These are phyloP conservation scores for Meloidogyne hapla DNA, from an alignment of 1,140 invertebrate species.

Conservation along the genomic window DNA sequence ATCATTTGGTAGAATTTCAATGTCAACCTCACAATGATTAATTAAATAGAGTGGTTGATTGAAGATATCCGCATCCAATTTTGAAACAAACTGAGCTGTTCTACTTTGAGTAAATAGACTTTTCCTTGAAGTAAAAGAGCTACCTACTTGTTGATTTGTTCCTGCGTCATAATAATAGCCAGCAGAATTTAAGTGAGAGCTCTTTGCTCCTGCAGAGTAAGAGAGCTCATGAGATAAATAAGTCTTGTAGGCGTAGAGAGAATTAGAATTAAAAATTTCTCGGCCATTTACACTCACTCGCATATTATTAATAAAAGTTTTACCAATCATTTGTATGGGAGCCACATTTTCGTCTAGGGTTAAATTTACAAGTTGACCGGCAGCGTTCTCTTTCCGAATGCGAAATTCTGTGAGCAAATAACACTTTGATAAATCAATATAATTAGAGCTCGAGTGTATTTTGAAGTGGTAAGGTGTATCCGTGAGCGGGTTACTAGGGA, in stretches of 20 bases:
- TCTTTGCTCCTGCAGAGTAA: constrained; percentile 9
- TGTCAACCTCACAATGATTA: constrained; percentile 17
- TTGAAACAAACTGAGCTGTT: constrained; percentile 4
- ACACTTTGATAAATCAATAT: too few relatives aligned
- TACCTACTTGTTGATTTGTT: not conserved
- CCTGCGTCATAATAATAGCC: not conserved
- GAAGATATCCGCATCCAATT: constrained; percentile 15
- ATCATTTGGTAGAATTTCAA: constrained; percentile 7
- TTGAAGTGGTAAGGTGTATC: too few relatives aligned
- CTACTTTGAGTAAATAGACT: not conserved
- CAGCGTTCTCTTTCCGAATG: too few relatives aligned
- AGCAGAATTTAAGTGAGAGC: not conserved
- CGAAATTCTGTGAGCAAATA: too few relatives aligned
- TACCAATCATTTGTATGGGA: too few relatives aligned
- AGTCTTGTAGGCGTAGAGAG: constrained; percentile 10
- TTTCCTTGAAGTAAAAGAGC: not conserved
- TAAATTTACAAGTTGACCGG: too few relatives aligned
- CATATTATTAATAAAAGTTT: constrained; percentile 5
- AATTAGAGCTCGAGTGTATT: too few relatives aligned
- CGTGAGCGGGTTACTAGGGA: too few relatives aligned
- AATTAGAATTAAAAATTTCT: constrained; percentile 2
- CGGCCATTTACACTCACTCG: constrained; percentile 11
- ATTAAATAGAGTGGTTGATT: constrained; percentile 16
- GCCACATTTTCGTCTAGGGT: too few relatives aligned
- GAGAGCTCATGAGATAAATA: constrained; percentile 7